A percentile compares a stretch with the other conserved stretches of the same genome.
phyloP scores from a whole-genome alignment of 1,140 invertebrate species.

The Microplitis mediator region DNA sequence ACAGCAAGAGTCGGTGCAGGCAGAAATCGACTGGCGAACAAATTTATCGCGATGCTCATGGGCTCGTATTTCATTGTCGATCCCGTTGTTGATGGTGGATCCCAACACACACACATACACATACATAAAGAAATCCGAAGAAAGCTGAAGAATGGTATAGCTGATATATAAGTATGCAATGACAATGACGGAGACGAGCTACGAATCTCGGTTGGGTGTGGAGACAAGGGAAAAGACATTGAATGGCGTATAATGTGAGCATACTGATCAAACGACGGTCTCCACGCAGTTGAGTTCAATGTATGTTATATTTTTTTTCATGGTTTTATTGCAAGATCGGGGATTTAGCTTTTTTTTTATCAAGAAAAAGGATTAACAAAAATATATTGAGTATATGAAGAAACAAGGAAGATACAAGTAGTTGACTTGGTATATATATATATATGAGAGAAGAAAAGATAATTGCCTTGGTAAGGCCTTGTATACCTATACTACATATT shows the following conservation, averaged over 20 bases:
- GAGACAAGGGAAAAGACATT: slow-evolving; percentile 9
- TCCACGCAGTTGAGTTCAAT: no score
- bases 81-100: slow-evolving; percentile 11
- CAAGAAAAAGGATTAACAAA: no score
- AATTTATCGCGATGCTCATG: slow-evolving; percentile 24
- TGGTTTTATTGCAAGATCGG: neutral
- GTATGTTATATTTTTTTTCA: slow-evolving; percentile 1
- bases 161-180: neutral
- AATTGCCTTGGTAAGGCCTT: slow-evolving; percentile 43
- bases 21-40: neutral
- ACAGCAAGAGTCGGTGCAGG: neutral
- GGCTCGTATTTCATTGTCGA: slow-evolving; percentile 27
- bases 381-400: neutral
- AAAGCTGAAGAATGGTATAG: neutral
- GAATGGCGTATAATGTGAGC: slow-evolving; percentile 4
- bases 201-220: neutral
- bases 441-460: slow-evolving; percentile 33
- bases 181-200: neutral
- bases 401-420: neutral
- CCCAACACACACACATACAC: neutral
- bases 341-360: no score
- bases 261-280: neutral
- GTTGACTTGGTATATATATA: neutral
- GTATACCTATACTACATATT: slow-evolving; percentile 17
- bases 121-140: neutral